These are phyloP conservation scores for Psittacula derbiana DNA, from an alignment of 2,797 vertebrate species.

Conservation along the genomic window DNA sequence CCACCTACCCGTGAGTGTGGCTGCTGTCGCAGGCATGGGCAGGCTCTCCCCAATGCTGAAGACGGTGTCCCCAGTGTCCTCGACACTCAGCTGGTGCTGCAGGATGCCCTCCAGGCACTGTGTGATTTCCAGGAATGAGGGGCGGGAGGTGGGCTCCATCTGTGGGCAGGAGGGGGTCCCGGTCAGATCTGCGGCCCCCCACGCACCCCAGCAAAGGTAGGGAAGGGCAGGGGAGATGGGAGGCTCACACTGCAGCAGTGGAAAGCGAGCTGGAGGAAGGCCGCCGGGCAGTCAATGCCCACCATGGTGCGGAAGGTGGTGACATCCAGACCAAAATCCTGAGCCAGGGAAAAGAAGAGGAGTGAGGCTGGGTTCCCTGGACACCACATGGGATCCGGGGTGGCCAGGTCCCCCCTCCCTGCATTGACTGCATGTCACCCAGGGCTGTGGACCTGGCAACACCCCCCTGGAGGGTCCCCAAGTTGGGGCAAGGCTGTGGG, in stretches of 20 bases:
- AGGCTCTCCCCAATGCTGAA: accelerated
- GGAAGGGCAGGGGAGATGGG: neutral
- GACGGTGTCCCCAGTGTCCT: neutral
- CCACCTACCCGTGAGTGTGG: neutral
- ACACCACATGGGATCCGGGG: accelerated
- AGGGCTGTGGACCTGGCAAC: neutral
- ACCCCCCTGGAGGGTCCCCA: accelerated
- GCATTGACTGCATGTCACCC: accelerated
- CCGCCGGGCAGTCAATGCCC: constrained; percentile 82
- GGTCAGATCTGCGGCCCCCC: neutral
- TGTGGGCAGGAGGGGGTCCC: constrained; percentile 12
- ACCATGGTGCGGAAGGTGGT: constrained; percentile 87
- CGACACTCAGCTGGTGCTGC: constrained; percentile 62
- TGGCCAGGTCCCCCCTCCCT: accelerated
- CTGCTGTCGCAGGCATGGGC: accelerated
- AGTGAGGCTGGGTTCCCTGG: neutral
- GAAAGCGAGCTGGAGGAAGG: constrained; percentile 88
- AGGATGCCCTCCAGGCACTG: constrained; percentile 82
- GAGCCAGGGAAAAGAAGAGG: neutral
- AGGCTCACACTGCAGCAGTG: constrained; percentile 89
- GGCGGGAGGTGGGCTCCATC: constrained; percentile 87
- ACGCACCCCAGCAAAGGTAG: neutral
- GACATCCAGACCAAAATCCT: constrained; percentile 94
- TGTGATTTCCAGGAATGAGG: constrained; percentile 86
- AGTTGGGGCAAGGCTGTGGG: neutral